These are phyloP conservation scores for Protomyctophum bolini DNA, from an alignment of 2,113 vertebrate genomes.

Conservation along the genomic window DNA sequence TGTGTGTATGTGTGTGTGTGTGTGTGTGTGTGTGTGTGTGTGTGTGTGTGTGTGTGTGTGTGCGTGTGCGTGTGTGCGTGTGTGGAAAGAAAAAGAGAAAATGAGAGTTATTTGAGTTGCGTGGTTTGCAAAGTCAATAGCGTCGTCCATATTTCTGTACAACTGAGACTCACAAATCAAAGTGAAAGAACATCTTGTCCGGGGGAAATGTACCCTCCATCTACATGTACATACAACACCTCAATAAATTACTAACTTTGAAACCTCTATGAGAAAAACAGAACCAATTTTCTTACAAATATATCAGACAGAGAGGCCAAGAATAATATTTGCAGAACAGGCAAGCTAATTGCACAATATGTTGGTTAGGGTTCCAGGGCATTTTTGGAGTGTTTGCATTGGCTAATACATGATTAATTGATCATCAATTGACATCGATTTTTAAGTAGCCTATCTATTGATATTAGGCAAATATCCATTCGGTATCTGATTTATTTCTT, in stretches of 20 bases:
- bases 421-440: too few relatives aligned
- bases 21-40: too few relatives aligned
- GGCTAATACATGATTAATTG: too few relatives aligned
- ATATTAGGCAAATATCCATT: neutral
- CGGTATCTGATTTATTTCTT: neutral
- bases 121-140: constrained; percentile 12
- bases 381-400: too few relatives aligned
- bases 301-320: constrained; percentile 12
- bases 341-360: neutral
- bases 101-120: neutral
- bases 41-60: too few relatives aligned
- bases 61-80: too few relatives aligned
- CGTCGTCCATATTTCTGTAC: constrained; percentile 5
- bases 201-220: constrained; percentile 22
- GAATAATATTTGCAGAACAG: constrained; percentile 1
- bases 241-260: constrained; percentile 48
- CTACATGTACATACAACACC: constrained; percentile 30
- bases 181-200: constrained; percentile 31
- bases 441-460: too few relatives aligned
- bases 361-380: constrained; percentile 12
- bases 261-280: constrained; percentile 46
- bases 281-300: constrained; percentile 43
- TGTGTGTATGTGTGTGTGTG: too few relatives aligned
- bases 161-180: constrained; percentile 13
- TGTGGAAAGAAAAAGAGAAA: neutral